A percentile compares a stretch with the other conserved stretches of the same genome.
These are phyloP conservation scores for Rhagium mordax DNA, from an alignment of 2,888 invertebrate genomes.

Conservation along the genomic window DNA sequence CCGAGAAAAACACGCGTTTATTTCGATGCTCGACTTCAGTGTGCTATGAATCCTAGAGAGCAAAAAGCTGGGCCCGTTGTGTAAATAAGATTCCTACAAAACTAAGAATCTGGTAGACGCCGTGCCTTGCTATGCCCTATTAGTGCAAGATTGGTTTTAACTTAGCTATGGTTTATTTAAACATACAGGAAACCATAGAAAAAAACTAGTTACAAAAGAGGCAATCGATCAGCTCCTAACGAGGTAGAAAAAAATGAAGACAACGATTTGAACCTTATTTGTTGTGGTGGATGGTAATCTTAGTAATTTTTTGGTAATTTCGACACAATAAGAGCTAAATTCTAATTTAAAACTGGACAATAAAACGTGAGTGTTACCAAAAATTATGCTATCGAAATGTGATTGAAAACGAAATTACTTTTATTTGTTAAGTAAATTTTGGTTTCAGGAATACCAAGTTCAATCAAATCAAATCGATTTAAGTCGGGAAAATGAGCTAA, in stretches of 20 bases:
- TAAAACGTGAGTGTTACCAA: background rate
- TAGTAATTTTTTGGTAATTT: conserved; percentile 3
- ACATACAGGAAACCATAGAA: background rate
- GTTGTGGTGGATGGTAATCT: conserved; percentile 8
- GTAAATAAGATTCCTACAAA: background rate
- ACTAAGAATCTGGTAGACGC: background rate
- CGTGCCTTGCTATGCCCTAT: background rate
- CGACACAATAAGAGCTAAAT: background rate
- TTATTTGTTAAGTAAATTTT: background rate
- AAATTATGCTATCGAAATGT: background rate
- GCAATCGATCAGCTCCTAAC: conserved; percentile 8
- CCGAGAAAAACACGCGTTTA: no score
- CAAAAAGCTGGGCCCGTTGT: no score
- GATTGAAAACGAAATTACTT: background rate
- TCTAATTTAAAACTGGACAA: background rate
- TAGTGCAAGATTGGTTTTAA: conserved; percentile 1
- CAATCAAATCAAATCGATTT: no score
- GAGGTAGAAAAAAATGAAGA: conserved; percentile 1
- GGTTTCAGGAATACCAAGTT: background rate
- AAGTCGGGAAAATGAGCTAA: background rate
- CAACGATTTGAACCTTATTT: conserved; percentile 1
- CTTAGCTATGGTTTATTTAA: conserved; percentile 6
- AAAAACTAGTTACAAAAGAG: conserved; percentile 5
- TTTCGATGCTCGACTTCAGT: no score
- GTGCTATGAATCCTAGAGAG: no score